Evolutionary conservation across 2,888 invertebrate species (phyloP), one percentile per base, ranked within the genome.

Genomic region (Rhingia rostrata): DNA sequence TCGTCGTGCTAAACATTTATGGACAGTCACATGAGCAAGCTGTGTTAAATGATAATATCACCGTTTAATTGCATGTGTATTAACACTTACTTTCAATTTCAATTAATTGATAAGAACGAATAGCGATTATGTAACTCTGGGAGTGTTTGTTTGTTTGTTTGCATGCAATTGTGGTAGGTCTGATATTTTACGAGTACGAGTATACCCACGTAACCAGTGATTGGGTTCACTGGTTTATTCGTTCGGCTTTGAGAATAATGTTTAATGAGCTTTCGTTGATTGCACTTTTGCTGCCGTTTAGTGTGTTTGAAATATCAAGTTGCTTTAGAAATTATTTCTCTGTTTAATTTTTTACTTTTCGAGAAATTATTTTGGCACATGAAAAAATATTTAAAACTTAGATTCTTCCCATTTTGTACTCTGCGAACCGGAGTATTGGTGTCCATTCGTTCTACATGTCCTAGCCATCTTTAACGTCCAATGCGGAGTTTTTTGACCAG

Each of bases 161-260:
- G 47, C 60, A 51, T 75, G 75, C 58, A 60, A 60, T 75, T 75
- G 75, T 67, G 75, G 75, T 75, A 75, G 75, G 75, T 75, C 75
- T 66, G 75, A 43, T 60, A 41, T 51, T 30, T 1, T 32, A 14
- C 12, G 6, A 22, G 22, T 22, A 22, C 22, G n/a, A 14, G 4
- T 9, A 30, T 10, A 22, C 10, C 30, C 22, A 14, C 47, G 30
- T 58, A 58, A 56, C n/a, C n/a, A n/a, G n/a, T 47, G 22, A 30
- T 6, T 14, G 32, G 22, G 58, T 58, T 47, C 39, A 45, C 10
- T 47, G 47, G 14, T 7, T 70, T 47, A n/a, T n/a, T n/a, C n/a
- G n/a, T n/a, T n/a, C n/a, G n/a, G n/a, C n/a, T n/a, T n/a, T n/a
- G n/a, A n/a, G n/a, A n/a, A n/a, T n/a, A 14, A 10, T 54, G 61